Percentiles rank a stretch among this genome's conserved stretches.
Evolutionary conservation across 2,113 vertebrate species (phyloP).

Genomic region (Alosa alosa): DNA sequence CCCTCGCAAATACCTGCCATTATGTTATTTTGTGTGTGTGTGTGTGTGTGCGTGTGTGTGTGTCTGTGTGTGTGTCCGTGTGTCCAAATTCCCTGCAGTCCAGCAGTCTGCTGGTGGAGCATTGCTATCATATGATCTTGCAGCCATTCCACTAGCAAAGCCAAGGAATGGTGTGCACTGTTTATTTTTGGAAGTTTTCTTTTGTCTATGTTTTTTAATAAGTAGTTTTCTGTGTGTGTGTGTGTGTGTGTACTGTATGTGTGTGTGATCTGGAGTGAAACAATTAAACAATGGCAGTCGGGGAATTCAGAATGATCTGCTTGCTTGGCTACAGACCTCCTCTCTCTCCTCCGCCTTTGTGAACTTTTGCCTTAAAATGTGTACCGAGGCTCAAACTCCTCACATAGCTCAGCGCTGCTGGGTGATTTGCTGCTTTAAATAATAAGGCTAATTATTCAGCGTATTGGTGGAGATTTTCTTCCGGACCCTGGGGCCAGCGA

Average conservation of each 20-base stretch:
- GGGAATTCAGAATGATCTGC: background rate
- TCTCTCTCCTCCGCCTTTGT: background rate
- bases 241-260: constrained; percentile 1
- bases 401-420: background rate
- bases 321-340: background rate
- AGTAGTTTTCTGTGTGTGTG: background rate
- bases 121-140: constrained; percentile 17
- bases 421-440: background rate
- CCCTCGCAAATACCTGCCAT: background rate
- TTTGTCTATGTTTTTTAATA: background rate
- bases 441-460: background rate
- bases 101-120: constrained; percentile 41
- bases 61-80: background rate
- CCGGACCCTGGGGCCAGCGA: background rate
- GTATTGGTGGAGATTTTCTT: background rate
- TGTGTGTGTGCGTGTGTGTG: background rate
- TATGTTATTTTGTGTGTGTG: background rate
- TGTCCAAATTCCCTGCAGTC: background rate
- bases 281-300: background rate
- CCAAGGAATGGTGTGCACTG: constrained; percentile 7
- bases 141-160: background rate
- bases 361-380: background rate
- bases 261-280: background rate
- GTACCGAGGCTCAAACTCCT: background rate
- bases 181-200: background rate